Percentiles rank a stretch among this genome's conserved stretches.
Evolutionary conservation across 2,888 invertebrate genomes (phyloP).

Genomic region (Athalia rosae): DNA sequence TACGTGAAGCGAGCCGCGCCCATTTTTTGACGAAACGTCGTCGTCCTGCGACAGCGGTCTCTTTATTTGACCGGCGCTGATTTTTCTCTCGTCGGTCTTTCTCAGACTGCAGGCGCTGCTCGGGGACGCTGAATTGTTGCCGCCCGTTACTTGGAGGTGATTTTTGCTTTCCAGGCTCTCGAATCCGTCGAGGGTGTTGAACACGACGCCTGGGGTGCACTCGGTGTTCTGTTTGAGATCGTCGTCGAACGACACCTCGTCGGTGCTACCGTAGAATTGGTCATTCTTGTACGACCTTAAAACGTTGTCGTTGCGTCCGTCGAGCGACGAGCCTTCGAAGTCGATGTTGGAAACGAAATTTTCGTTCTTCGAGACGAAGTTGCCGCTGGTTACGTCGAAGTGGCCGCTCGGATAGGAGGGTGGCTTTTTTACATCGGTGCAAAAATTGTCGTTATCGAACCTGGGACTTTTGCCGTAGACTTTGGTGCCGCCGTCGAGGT

Average conservation of each 20-base stretch:
- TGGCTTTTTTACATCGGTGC: conserved; percentile 50
- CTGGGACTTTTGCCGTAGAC: conserved; percentile 71
- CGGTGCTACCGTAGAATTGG: conserved; percentile 57
- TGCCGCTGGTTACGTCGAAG: conserved; percentile 49
- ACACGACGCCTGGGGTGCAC: conserved; percentile 64
- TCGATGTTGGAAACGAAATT: conserved; percentile 44
- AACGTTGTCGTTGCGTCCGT: conserved; percentile 58
- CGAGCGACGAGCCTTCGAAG: conserved; percentile 51
- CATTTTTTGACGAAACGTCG: conserved; percentile 68
- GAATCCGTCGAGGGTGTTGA: conserved; percentile 69
- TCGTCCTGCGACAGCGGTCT: conserved; percentile 69
- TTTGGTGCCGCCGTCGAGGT: conserved; percentile 66
- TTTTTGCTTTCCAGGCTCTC: conserved; percentile 48
- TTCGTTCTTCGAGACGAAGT: conserved; percentile 50
- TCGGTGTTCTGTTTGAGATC: conserved; percentile 46
- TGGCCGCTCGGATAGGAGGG: conserved; percentile 31
- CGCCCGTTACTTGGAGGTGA: no score
- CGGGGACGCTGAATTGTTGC: background rate
- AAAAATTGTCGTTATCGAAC: conserved; percentile 67
- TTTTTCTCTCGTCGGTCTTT: conserved; percentile 64
- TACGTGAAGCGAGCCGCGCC: conserved; percentile 52
- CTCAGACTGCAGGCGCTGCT: conserved; percentile 50
- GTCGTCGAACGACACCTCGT: conserved; percentile 59
- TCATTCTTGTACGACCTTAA: conserved; percentile 50
- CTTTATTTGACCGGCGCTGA: conserved; percentile 68